Conservation (phyloP, 2,797 vertebrate genomes). For the Mustela erminea region DNA sequence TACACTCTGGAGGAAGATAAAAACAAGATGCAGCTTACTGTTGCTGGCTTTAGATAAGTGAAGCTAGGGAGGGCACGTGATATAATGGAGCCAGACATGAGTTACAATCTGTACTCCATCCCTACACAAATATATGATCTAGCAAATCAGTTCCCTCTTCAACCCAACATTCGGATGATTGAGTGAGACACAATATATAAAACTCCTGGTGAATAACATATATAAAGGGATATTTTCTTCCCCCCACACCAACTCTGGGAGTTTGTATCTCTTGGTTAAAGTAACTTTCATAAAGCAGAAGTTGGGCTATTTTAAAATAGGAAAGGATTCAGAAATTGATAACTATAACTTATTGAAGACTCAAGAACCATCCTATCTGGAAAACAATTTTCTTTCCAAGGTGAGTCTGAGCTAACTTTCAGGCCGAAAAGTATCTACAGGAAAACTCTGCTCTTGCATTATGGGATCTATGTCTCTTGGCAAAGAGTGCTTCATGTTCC, state of each 20-base stretch:
- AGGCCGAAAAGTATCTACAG: background rate
- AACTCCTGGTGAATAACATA: background rate
- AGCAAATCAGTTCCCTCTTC: background rate
- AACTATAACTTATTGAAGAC: background rate
- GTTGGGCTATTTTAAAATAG: background rate
- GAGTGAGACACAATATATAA: background rate
- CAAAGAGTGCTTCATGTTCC: background rate
- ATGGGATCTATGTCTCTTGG: background rate
- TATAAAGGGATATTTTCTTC: background rate
- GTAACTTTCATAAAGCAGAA: background rate
- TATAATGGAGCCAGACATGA: background rate
- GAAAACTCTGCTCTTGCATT: background rate
- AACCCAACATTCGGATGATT: background rate
- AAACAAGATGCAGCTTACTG: background rate
- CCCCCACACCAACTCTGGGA: background rate
- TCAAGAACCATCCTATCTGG: background rate
- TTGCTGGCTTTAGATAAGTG: background rate
- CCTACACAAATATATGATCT: background rate
- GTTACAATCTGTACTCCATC: background rate
- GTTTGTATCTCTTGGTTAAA: background rate
- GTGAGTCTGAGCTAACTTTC: background rate
- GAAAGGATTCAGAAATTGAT: background rate
- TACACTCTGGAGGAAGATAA: background rate
- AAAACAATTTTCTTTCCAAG: background rate
- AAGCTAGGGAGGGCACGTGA: background rate